A percentile compares a stretch with the other conserved stretches of the same genome.
Evolutionary conservation across 2,888 invertebrate genomes (phyloP).

Genomic region (Meghimatium bilineatum): DNA sequence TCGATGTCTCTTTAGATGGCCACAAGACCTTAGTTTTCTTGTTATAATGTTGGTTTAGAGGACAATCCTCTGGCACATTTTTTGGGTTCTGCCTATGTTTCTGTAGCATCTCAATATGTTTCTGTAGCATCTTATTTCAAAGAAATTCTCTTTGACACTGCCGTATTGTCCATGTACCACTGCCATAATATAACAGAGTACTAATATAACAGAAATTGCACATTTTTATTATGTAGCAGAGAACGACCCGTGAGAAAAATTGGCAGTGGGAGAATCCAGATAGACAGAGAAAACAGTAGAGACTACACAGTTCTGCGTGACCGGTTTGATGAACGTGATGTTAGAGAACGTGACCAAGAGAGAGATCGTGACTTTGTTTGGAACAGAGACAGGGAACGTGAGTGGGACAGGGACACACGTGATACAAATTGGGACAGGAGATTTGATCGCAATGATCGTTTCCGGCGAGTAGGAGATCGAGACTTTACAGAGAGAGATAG

Average conservation of each 20-base stretch:
- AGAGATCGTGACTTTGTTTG: slow-evolving; percentile 40
- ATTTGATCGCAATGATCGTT: slow-evolving; percentile 51
- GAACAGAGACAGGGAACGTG: slow-evolving; percentile 49
- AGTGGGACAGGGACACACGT: slow-evolving; percentile 51
- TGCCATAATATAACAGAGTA: too few relatives aligned
- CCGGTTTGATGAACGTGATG: slow-evolving; percentile 49
- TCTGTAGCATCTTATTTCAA: too few relatives aligned
- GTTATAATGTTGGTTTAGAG: too few relatives aligned
- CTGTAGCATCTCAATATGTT: too few relatives aligned
- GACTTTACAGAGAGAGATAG: slow-evolving; percentile 64
- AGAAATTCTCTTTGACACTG: too few relatives aligned
- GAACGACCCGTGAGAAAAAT: slow-evolving; percentile 72
- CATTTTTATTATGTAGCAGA: slow-evolving; percentile 18
- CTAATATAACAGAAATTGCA: too few relatives aligned
- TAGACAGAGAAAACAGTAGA: slow-evolving; percentile 81
- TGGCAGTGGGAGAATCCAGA: slow-evolving; percentile 88
- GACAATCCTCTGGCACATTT: too few relatives aligned
- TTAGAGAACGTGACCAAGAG: slow-evolving; percentile 40
- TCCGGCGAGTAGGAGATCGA: slow-evolving; percentile 55
- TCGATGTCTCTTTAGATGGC: too few relatives aligned
- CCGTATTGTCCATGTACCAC: too few relatives aligned
- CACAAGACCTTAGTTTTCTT: too few relatives aligned
- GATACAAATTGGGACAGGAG: slow-evolving; percentile 51
- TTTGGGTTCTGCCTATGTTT: too few relatives aligned
- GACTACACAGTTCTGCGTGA: slow-evolving; percentile 51